phyloP scores from a whole-genome alignment of 2,888 invertebrate genomes.

The Ormyrus rosae region DNA sequence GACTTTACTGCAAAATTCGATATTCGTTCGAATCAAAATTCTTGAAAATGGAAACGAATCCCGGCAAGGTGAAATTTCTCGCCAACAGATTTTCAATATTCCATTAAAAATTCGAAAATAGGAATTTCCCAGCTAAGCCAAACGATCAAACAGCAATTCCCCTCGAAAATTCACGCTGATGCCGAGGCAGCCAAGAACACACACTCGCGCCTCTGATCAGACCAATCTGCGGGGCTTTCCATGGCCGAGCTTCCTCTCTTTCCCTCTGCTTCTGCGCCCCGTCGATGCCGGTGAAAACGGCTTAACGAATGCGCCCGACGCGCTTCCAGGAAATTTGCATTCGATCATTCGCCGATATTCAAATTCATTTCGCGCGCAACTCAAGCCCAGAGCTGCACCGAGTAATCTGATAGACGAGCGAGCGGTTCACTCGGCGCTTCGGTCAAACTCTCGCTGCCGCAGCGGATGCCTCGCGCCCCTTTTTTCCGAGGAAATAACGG shows the following conservation, averaged over 20 bases:
- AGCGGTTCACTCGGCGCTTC: not conserved
- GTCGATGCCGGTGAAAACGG: no score
- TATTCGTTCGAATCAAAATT: no score
- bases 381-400: not conserved
- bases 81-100: no score
- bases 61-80: no score
- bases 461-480: not conserved
- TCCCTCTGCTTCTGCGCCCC: not conserved
- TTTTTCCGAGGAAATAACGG: not conserved
- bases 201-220: slow-evolving; percentile 11
- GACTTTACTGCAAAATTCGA: no score
- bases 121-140: not conserved
- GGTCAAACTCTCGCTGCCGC: slow-evolving; percentile 12
- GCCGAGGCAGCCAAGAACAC: not conserved
- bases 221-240: slow-evolving; percentile 31
- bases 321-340: slow-evolving; percentile 64
- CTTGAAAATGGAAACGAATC: no score
- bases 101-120: no score
- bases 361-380: slow-evolving; percentile 59
- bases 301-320: slow-evolving; percentile 38
- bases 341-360: slow-evolving; percentile 66
- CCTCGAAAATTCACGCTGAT: slow-evolving; percentile 28
- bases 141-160: slow-evolving; percentile 16
- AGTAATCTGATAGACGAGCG: slow-evolving; percentile 21
- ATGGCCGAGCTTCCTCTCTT: slow-evolving; percentile 17